Base-by-base conservation (phyloP, 2,797 vertebrate genomes). In the Myripristis jacobus region DNA sequence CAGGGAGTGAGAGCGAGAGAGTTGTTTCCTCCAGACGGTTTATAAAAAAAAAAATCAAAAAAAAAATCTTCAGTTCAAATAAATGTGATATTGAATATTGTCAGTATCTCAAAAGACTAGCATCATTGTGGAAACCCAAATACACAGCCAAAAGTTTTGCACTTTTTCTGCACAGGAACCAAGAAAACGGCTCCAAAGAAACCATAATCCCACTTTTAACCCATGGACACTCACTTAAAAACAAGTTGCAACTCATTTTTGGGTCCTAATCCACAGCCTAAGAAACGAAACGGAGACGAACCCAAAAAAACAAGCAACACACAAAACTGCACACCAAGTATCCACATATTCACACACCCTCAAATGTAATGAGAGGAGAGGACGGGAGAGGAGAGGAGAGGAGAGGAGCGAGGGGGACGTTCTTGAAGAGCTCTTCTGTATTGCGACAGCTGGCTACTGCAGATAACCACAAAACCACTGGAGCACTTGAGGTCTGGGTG, bases 391-490 rank as follows among this genome's bases (percentile, higher is more conserved):
- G 65, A 54, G 73, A 31, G 43, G 31, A 25, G 54, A 24, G 77
- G 86, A 83, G n/a, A 67, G 72, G 69, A 81, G 84, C 77, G 77
- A 78, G 87, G 76, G 79, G 79, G 84, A 89, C 77, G 76, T 88
- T 91, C 89, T 85, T 81, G 85, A 92, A 83, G 81, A 89, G 87
- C 83, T 83, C 31, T 72, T 85, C 83, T 84, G 73, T 86, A 80
- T 82, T 84, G 87, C 80, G 86, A 83, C 91, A 88, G 90, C 91
- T 91, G 92, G 85, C 86, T 86, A 80, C 88, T 88, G 90, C 83
- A 91, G 92, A 92, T 92, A 92, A 93, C 92, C 90, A 88, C 91
- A 92, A 92, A 92, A 92, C 92, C 91, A 81, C 91, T 74, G 82
- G 86, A 87, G 89, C 90, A 89, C 90, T 90, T 91, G 92, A 91